phyloP scores from a whole-genome alignment of 2,888 invertebrate genomes.

The Liposcelis brunnea region DNA sequence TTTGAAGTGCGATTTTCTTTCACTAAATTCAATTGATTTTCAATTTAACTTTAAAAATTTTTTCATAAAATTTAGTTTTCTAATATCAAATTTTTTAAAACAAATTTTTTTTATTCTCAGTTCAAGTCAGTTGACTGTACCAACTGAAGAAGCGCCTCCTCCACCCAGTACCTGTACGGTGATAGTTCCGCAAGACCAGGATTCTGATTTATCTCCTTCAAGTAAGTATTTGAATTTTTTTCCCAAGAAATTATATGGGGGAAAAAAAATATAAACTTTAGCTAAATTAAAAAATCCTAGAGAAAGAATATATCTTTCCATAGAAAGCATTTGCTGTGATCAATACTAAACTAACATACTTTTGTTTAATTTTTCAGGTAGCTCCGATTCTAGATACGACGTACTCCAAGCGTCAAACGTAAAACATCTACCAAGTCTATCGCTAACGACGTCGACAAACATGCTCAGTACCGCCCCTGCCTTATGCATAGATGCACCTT shows the following conservation, averaged over 20 bases:
- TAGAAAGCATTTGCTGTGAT: no score
- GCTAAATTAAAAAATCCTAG: neutral
- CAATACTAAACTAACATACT: no score
- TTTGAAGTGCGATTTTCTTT: no score
- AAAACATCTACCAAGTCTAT: constrained; percentile 16
- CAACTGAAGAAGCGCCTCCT: constrained; percentile 30
- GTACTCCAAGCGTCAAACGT: constrained; percentile 21
- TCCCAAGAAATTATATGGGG: neutral
- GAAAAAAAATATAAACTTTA: no score
- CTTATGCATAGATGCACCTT: constrained; percentile 15
- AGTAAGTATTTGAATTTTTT: neutral
- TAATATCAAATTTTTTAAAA: neutral
- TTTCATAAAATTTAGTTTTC: no score
- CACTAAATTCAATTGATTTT: no score
- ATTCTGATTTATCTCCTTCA: constrained; percentile 1
- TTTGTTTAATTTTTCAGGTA: constrained; percentile 17
- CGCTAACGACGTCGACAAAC: constrained; percentile 12
- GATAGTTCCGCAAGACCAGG: constrained; percentile 19
- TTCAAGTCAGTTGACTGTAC: constrained; percentile 25
- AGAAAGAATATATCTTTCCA: neutral
- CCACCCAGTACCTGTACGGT: constrained; percentile 22
- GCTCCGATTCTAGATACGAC: constrained; percentile 26
- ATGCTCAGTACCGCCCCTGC: constrained; percentile 14
- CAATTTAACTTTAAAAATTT: no score
- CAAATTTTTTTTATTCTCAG: constrained; percentile 13